Evolutionary conservation across 2,797 vertebrate genomes (phyloP).

Genomic region (Helarctos malayanus): DNA sequence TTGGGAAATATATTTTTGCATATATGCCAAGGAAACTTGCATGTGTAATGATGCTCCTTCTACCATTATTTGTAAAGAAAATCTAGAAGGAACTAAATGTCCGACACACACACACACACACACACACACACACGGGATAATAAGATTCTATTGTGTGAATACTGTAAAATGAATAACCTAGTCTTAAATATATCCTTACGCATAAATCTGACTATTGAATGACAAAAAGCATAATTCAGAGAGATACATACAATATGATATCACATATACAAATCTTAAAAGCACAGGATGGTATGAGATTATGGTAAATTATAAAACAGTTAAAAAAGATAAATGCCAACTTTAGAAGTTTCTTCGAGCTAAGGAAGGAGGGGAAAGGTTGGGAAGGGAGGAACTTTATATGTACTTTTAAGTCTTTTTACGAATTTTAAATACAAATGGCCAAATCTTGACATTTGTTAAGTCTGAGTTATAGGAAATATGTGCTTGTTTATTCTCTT

Average conservation of each 20-base stretch:
- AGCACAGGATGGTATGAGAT: background rate
- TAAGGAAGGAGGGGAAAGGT: background rate
- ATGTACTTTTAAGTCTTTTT: background rate
- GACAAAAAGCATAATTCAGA: constrained; percentile 1
- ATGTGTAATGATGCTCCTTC: constrained; percentile 47
- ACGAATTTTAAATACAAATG: background rate
- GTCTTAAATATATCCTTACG: background rate
- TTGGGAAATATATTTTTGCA: background rate
- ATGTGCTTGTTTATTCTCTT: background rate
- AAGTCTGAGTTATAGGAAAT: background rate
- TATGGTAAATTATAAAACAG: background rate
- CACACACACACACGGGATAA: background rate
- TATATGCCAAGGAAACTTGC: background rate
- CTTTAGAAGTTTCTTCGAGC: background rate
- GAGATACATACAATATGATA: background rate
- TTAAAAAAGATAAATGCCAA: background rate
- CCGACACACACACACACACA: background rate
- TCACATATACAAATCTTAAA: background rate
- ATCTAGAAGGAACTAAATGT: background rate
- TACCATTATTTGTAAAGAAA: background rate
- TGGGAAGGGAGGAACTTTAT: background rate
- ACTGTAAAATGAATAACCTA: background rate
- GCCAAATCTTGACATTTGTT: background rate
- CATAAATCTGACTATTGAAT: background rate
- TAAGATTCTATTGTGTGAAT: background rate